phyloP scores from a whole-genome alignment of 2,888 invertebrate genomes.

The Phaonia tiefii region DNA sequence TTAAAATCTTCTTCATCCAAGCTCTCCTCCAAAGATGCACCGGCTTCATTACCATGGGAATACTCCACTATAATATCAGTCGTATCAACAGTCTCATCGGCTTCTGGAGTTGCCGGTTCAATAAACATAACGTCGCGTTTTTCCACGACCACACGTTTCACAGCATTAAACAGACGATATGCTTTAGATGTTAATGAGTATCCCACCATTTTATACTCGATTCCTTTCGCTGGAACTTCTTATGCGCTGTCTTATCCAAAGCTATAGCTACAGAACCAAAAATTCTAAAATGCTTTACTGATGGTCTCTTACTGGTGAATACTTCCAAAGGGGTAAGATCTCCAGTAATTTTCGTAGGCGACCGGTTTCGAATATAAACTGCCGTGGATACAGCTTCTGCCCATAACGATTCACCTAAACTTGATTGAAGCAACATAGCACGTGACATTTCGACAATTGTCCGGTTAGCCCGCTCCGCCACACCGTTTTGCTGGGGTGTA shows the following conservation, averaged over 20 bases:
- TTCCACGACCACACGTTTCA: conserved; percentile 25
- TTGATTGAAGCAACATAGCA: conserved; percentile 69
- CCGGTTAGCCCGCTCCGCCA: conserved; percentile 63
- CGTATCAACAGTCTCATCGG: not conserved
- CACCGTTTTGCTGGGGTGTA: conserved; percentile 68
- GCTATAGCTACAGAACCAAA: conserved; percentile 12
- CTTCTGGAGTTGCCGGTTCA: not conserved
- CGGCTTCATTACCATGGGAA: conserved; percentile 1
- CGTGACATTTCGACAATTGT: conserved; percentile 69
- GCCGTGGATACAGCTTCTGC: conserved; percentile 60
- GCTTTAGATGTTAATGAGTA: conserved; percentile 39
- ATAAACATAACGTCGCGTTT: conserved; percentile 52
- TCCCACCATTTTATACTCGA: not conserved
- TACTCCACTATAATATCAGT: not conserved
- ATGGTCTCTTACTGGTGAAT: conserved; percentile 6
- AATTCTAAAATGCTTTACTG: conserved; percentile 15
- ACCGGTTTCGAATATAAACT: conserved; percentile 58
- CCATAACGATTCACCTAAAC: conserved; percentile 69
- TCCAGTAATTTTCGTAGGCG: conserved; percentile 46
- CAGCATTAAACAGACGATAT: conserved; percentile 48
- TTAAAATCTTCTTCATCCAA: conserved; percentile 46
- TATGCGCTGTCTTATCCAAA: not conserved
- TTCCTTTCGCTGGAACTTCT: conserved; percentile 13
- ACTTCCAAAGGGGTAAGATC: conserved; percentile 17
- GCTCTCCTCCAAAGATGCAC: not conserved